Percentiles rank a stretch among this genome's conserved stretches.
Evolutionary conservation across 2,797 vertebrate genomes (phyloP).

Genomic region (Schizopygopsis malacanthus): DNA sequence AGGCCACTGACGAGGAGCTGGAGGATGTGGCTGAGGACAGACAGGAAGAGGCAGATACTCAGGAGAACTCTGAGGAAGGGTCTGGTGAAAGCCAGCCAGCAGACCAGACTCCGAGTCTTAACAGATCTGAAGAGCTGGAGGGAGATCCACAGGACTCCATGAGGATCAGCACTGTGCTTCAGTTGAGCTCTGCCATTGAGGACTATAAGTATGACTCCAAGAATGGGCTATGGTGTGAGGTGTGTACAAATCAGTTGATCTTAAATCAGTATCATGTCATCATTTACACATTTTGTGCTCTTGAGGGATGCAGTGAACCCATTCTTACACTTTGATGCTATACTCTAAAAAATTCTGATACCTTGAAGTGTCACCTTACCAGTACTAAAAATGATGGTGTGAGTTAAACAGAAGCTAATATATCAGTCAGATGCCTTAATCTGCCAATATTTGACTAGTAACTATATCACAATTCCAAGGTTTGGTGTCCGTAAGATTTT

Average conservation of each 20-base stretch:
- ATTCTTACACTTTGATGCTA: not conserved
- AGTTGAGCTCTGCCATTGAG: conserved; percentile 77
- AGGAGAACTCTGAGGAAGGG: not conserved
- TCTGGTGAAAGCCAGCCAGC: not conserved
- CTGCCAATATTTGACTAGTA: not conserved
- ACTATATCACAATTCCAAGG: not conserved
- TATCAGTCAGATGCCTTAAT: not conserved
- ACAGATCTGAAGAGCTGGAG: not conserved
- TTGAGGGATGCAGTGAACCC: not conserved
- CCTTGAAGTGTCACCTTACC: not conserved
- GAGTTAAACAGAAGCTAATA: not conserved
- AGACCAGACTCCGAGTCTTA: not conserved
- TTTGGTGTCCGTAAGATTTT: not conserved
- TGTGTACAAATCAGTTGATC: conserved; percentile 56
- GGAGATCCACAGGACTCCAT: conserved; percentile 40
- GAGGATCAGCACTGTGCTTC: conserved; percentile 81
- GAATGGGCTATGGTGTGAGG: conserved; percentile 92
- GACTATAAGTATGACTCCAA: conserved; percentile 83
- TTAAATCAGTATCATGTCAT: not conserved
- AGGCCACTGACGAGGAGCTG: conserved; percentile 60
- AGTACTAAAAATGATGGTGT: too few species aligned
- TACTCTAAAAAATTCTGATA: not conserved
- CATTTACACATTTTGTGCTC: not conserved
- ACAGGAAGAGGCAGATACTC: not conserved
- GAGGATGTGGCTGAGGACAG: conserved; percentile 69